Conservation (phyloP, 2,797 vertebrate species). For the Meda fulgida region DNA sequence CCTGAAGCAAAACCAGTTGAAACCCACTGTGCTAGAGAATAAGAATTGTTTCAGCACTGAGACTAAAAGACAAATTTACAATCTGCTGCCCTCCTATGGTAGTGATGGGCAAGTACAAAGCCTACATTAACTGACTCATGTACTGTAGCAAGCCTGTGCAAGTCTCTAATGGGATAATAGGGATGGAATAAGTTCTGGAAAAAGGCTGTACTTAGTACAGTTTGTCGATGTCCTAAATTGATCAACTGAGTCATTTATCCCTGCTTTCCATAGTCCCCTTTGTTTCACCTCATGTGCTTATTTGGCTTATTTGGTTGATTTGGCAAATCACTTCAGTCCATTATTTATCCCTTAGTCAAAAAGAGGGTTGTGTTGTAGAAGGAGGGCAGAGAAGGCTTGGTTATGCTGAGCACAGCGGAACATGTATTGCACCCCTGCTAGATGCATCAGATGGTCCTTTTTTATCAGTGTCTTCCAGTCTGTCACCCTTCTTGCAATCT, state of each 20-base stretch:
- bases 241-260: not conserved
- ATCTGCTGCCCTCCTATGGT: conserved; percentile 29
- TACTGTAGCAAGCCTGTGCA: not conserved
- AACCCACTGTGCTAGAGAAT: not conserved
- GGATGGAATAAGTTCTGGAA: not conserved
- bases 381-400: conserved; percentile 59
- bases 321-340: not conserved
- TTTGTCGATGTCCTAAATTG: not conserved
- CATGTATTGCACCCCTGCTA: conserved; percentile 61
- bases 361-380: conserved; percentile 59
- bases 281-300: not conserved
- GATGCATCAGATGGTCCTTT: conserved; percentile 48
- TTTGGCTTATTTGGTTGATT: not conserved
- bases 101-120: not conserved
- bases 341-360: conserved; percentile 32
- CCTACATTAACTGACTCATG: not conserved
- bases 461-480: conserved; percentile 43
- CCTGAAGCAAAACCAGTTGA: not conserved
- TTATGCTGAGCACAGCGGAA: conserved; percentile 60
- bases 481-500: conserved; percentile 41
- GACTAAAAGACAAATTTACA: not conserved
- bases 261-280: not conserved
- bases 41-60: not conserved
- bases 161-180: not conserved
- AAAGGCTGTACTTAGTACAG: not conserved